Conservation (phyloP, 1,140 invertebrate species). For the Pseudobourletiella spinata region DNA sequence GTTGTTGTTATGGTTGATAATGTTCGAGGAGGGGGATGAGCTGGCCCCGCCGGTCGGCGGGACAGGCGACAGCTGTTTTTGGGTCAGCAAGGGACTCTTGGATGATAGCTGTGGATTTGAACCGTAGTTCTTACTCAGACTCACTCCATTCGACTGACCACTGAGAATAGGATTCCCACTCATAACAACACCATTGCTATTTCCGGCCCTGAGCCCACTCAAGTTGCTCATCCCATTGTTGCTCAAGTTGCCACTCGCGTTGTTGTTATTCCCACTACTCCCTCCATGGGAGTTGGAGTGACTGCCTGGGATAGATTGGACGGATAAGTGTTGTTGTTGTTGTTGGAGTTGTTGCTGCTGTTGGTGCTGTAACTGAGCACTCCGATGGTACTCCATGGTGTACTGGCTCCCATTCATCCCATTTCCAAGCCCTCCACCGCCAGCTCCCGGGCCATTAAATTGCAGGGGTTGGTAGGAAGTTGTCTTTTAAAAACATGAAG, state of each 20-base stretch:
- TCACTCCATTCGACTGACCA: not conserved
- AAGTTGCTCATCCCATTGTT: slow-evolving; percentile 8
- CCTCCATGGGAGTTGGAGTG: not conserved
- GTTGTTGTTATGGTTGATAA: not conserved
- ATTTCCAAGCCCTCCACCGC: not conserved
- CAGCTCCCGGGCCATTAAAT: slow-evolving; percentile 23
- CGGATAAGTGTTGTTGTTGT: slow-evolving; percentile 23
- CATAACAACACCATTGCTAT: not conserved
- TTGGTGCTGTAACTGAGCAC: slow-evolving; percentile 5
- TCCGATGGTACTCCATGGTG: slow-evolving; percentile 25
- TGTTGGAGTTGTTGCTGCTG: slow-evolving; percentile 20
- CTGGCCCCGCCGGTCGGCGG: not conserved
- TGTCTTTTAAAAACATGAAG: slow-evolving; percentile 7
- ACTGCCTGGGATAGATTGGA: slow-evolving; percentile 19
- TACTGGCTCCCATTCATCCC: slow-evolving; percentile 11
- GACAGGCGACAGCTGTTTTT: slow-evolving; percentile 23
- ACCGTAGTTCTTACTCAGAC: slow-evolving; percentile 1
- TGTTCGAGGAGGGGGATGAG: not conserved
- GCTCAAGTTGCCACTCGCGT: not conserved
- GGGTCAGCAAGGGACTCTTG: slow-evolving; percentile 25
- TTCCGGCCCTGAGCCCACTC: slow-evolving; percentile 5
- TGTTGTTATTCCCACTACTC: slow-evolving; percentile 2
- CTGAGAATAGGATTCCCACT: not conserved
- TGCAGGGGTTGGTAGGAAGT: slow-evolving; percentile 21
- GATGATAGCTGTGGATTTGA: slow-evolving; percentile 20